Evolutionary conservation across 2,113 vertebrate species (phyloP).

Genomic region (Elephantulus edwardii): DNA sequence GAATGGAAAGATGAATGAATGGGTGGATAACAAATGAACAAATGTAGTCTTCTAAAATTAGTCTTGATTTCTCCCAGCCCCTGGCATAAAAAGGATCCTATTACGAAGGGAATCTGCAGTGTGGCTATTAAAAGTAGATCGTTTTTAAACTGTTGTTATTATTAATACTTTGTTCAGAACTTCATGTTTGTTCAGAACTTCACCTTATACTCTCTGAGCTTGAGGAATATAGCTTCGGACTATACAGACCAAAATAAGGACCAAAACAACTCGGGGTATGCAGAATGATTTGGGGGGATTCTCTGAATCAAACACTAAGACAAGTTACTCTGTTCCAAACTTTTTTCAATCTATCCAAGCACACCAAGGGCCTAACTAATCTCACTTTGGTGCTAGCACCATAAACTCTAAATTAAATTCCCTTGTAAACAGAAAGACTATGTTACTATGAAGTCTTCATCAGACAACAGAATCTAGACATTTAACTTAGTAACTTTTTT

Average conservation of each 20-base stretch:
- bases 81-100: neutral
- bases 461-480: constrained; percentile 38
- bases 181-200: constrained; percentile 29
- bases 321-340: neutral
- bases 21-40: neutral
- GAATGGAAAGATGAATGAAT: neutral
- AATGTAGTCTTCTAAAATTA: constrained; percentile 32
- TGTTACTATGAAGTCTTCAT: neutral
- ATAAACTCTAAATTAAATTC: constrained; percentile 43
- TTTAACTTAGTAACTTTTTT: neutral
- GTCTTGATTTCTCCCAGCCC: constrained; percentile 39
- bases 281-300: neutral
- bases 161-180: neutral
- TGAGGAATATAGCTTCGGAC: no score
- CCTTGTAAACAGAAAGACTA: constrained; percentile 21
- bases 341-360: neutral
- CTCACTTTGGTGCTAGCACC: neutral
- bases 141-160: neutral
- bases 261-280: neutral
- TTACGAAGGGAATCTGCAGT: neutral
- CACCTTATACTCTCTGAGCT: no score
- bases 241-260: neutral
- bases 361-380: neutral
- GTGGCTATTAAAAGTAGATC: neutral
- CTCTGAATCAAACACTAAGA: neutral